These are phyloP conservation scores for Rhynchophorus ferrugineus DNA, from an alignment of 1,140 invertebrate genomes.

Conservation along the genomic window DNA sequence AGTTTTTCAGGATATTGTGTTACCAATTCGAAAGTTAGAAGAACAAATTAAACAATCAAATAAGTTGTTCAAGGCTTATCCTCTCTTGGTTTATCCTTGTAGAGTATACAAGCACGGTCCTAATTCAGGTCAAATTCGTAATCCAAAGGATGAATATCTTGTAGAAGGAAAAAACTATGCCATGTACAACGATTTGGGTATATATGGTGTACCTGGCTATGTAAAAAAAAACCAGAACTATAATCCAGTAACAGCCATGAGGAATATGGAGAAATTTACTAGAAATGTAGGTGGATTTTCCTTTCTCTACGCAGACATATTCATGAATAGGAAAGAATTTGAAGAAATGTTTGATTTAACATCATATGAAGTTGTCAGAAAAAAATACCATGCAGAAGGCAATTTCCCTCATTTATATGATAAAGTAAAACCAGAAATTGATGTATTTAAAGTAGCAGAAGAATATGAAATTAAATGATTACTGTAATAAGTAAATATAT, in stretches of 20 bases:
- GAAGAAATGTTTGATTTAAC: slow-evolving; percentile 46
- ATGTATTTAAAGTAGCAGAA: slow-evolving; percentile 56
- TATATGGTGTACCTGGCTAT: slow-evolving; percentile 51
- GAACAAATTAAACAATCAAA: slow-evolving; percentile 46
- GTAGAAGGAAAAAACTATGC: slow-evolving; percentile 46
- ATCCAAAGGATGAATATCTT: slow-evolving; percentile 42
- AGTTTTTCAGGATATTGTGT: slow-evolving; percentile 52
- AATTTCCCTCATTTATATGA: slow-evolving; percentile 48
- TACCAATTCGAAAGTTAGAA: slow-evolving; percentile 47
- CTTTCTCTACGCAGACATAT: slow-evolving; percentile 58
- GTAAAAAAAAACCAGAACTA: slow-evolving; percentile 44
- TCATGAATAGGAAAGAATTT: slow-evolving; percentile 54
- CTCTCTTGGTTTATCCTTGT: slow-evolving; percentile 51
- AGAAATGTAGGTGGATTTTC: slow-evolving; percentile 48
- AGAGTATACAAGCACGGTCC: slow-evolving; percentile 46
- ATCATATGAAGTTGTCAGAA: slow-evolving; percentile 44
- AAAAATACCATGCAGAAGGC: slow-evolving; percentile 45
- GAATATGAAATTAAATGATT: slow-evolving; percentile 31
- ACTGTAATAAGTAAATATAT: background rate
- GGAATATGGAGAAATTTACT: slow-evolving; percentile 51
- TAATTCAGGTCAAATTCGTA: slow-evolving; percentile 42
- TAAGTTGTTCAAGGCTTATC: slow-evolving; percentile 47
- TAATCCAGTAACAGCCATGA: slow-evolving; percentile 47
- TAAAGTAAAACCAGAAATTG: slow-evolving; percentile 60
- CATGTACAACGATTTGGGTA: slow-evolving; percentile 51